A percentile compares a stretch with the other conserved stretches of the same genome.
These are phyloP conservation scores for Aegotheles bennettii DNA, from an alignment of 2,113 vertebrate genomes.

Conservation along the genomic window DNA sequence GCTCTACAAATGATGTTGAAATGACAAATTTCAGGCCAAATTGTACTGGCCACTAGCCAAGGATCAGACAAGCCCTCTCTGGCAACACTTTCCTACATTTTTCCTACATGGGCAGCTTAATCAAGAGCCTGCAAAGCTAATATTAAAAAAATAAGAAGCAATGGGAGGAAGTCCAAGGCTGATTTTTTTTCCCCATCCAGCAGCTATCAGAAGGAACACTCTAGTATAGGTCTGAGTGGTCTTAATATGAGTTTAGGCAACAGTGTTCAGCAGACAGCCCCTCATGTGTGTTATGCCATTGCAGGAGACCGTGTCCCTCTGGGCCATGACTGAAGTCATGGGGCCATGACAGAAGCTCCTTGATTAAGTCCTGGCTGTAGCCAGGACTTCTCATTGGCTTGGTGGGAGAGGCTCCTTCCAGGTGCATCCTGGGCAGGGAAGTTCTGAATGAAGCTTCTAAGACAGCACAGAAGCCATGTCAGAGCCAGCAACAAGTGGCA, in stretches of 20 bases:
- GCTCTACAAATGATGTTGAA: conserved; percentile 3
- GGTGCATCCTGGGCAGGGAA: not conserved
- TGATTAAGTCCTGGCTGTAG: not conserved
- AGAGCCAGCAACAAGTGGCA: not conserved
- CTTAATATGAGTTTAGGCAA: not conserved
- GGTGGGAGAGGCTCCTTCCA: not conserved
- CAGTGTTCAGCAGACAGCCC: not conserved
- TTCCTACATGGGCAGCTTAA: not conserved
- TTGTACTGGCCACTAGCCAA: not conserved
- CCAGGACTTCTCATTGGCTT: not conserved
- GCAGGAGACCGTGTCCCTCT: accelerated
- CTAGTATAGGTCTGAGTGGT: not conserved
- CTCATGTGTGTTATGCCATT: not conserved
- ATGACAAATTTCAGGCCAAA: conserved; percentile 1
- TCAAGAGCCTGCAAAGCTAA: not conserved
- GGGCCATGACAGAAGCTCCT: not conserved
- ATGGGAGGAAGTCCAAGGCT: not conserved
- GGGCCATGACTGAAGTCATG: not conserved
- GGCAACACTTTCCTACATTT: not conserved
- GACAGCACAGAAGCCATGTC: not conserved
- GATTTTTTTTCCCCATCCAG: not conserved
- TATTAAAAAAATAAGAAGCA: not conserved
- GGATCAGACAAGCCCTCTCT: not conserved
- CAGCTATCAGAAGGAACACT: not conserved
- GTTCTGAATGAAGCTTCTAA: not conserved